Evolutionary conservation across 2,113 vertebrate genomes (phyloP).

Genomic region (Neolamprologus hecqui): DNA sequence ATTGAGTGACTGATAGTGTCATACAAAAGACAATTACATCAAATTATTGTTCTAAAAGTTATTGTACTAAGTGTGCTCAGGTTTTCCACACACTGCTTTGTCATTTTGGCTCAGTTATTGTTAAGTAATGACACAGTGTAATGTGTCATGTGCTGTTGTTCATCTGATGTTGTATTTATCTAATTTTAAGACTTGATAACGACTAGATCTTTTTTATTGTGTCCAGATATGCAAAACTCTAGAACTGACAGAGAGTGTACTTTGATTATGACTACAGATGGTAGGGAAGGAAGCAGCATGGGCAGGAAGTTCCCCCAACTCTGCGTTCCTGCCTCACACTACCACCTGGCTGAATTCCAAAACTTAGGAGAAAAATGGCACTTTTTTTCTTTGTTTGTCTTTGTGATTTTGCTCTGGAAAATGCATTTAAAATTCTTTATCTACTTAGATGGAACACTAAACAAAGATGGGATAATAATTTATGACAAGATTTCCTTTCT

Average conservation of each 20-base stretch:
- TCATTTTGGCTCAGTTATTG: background rate
- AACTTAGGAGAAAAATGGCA: background rate
- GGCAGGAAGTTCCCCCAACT: background rate
- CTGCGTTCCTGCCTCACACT: background rate
- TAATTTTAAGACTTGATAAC: background rate
- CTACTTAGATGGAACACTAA: background rate
- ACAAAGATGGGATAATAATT: background rate
- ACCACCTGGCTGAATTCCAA: background rate
- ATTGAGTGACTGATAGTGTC: background rate
- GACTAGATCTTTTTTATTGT: background rate
- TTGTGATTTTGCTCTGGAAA: background rate
- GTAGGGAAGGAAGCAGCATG: background rate
- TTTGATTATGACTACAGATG: background rate
- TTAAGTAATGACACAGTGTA: background rate
- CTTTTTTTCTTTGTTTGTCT: background rate
- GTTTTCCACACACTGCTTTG: background rate
- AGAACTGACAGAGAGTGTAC: background rate
- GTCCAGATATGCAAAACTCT: background rate
- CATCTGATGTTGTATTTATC: background rate
- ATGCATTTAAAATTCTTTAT: background rate
- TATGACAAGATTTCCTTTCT: background rate
- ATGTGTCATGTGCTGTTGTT: background rate
- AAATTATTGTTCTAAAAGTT: background rate
- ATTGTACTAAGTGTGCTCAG: background rate
- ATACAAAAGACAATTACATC: background rate